These are phyloP conservation scores for Artibeus lituratus DNA, from an alignment of 2,797 vertebrate species.

Conservation along the genomic window DNA sequence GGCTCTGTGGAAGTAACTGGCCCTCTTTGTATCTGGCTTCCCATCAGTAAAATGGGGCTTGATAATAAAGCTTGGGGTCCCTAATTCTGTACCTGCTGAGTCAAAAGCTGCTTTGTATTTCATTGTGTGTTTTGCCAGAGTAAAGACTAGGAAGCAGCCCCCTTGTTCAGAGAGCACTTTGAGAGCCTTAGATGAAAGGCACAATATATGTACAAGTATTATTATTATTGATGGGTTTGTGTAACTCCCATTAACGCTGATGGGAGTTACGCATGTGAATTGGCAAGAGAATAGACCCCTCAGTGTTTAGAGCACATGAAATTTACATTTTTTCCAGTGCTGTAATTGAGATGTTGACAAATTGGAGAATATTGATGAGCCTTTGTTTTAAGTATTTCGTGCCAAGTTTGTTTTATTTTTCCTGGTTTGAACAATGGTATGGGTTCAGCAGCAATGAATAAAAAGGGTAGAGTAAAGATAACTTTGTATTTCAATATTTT, in stretches of 20 bases:
- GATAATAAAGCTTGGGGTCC: constrained; percentile 62
- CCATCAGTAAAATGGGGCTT: constrained; percentile 64
- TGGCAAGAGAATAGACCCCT: constrained; percentile 84
- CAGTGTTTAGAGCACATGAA: constrained; percentile 85
- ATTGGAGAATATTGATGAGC: constrained; percentile 86
- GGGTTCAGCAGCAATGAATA: constrained; percentile 84
- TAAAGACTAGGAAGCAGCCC: constrained; percentile 57
- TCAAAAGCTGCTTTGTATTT: constrained; percentile 72
- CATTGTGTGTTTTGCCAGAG: constrained; percentile 64
- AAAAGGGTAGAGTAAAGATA: constrained; percentile 84
- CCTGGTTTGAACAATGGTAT: constrained; percentile 84
- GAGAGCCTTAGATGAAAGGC: constrained; percentile 73
- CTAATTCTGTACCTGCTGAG: constrained; percentile 72
- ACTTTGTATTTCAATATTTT: constrained; percentile 88
- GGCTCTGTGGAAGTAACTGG: constrained; percentile 46
- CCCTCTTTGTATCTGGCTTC: constrained; percentile 62
- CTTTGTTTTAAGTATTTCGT: constrained; percentile 86
- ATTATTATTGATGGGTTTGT: constrained; percentile 85
- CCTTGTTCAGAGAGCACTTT: constrained; percentile 69
- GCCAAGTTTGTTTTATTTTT: constrained; percentile 86
- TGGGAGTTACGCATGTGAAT: constrained; percentile 83
- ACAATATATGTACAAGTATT: constrained; percentile 76
- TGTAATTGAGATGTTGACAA: constrained; percentile 88
- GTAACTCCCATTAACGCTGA: constrained; percentile 84
- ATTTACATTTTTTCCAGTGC: constrained; percentile 85